Base-by-base conservation (phyloP, 2,888 invertebrate genomes). In the Sphaerophoria taeniata region DNA sequence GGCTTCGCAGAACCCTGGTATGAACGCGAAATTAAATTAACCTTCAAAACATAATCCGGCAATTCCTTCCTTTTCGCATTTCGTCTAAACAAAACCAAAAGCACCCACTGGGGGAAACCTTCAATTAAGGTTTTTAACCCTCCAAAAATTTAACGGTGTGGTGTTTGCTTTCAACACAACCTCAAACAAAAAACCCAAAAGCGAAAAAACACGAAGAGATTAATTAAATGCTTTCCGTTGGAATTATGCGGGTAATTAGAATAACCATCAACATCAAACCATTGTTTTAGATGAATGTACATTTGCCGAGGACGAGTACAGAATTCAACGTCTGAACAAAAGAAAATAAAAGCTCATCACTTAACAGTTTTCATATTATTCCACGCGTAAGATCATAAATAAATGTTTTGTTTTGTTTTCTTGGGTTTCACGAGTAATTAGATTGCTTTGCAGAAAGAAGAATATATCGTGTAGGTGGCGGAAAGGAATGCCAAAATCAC, bases 201-300 rank as follows among this genome's bases (percentile, higher is more conserved):
- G 12, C 43, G 12, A 39, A 39, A 58, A 47, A 47, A 47, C 12
- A 47, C n/a, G 16, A 43, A 9, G 43, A 43, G 43, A 60, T 60
- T 58, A 60, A 60, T 60, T 60, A 39, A 3, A 43, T 60, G 60
- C 24, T 43, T 12, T 24, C 12, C 12, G 39, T 11, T 16, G 16
- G 16, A 43, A 60, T 43, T 39, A 60, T 60, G 60, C 39, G 60
- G 60, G 60, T 60, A 60, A 43, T 43, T 43, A 60, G 43, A 60
- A 43, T 39, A 6, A 60, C 39, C 12, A 12, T 24, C 6, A 12
- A 9, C 24, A 24, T 24, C 24, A 24, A 24, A 24, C 24, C 24
- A 24, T 24, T 24, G 24, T 24, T 24, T 6, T 58, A 58, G 39
- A 39, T 39, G 36, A 58, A 58, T 24, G 24, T 58, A 24, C 60